Evolutionary conservation across 2,797 vertebrate genomes (phyloP), one percentile per base, ranked within the genome.

Genomic region (Falco cherrug): DNA sequence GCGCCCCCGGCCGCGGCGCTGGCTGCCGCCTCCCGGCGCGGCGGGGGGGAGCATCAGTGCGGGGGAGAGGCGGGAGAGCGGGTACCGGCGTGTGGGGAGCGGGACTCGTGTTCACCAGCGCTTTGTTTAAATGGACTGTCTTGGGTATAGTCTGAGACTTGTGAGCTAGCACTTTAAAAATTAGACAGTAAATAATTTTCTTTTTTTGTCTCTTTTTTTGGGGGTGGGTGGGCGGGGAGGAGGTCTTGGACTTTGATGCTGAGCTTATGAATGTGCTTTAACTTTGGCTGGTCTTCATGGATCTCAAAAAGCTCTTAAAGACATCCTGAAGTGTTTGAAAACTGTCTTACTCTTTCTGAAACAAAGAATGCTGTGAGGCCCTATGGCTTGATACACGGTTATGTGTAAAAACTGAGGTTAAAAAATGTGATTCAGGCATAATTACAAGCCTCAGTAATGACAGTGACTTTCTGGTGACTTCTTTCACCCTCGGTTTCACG

Each of bases 171-270:
- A 3, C 71, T 80, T 86, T 21, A 51, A 31, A 35, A 70, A 33
- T n/a, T n/a, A n/a, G 26, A 10, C 18, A 29, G 28, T 16, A 4
- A 13, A 10, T 12, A 26, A 4, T 1, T 33, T 26, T 57, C 9
- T 18, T 25, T 4, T 43, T 2, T 19, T 68, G 39, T 31, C 25
- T 35, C 2, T 14, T 71, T 57, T 33, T 25, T 26, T 2, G 4
- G 4, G 7, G 18, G 5, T 7, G 4, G 10, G 2, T 1, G 12
- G 8, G 4, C 6, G 11, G 43, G 11, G 16, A 17, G 26, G 5
- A 18, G 6, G 9, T n/a, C 13, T 54, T 69, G 17, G 35, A 26
- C 39, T 75, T 90, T 90, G 59, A 18, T 84, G 35, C 28, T 53
- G 9, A 6, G 16, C 25, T 43, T 48, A 4, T 39, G 53, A 51